Percentiles rank a stretch among this genome's conserved stretches.
These are phyloP conservation scores for Botrylloides violaceus DNA, from an alignment of 23 tunicate species.

Conservation along the genomic window DNA sequence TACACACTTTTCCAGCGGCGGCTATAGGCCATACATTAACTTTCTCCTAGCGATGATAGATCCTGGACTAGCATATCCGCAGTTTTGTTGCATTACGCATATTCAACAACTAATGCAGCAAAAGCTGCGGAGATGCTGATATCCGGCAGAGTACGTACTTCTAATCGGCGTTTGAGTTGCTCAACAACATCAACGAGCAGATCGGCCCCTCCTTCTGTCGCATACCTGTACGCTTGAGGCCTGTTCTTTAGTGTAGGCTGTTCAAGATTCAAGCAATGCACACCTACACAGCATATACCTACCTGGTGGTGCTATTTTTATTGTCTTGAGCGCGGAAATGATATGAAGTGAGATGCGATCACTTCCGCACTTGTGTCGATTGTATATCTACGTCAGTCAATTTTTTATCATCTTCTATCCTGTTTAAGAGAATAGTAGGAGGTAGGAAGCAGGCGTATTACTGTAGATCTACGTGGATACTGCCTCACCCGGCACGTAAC, in stretches of 20 bases:
- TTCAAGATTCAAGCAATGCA: neutral
- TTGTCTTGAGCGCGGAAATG: neutral
- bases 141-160: conserved; percentile 16
- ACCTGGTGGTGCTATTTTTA: neutral
- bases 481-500: no score
- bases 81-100: conserved; percentile 96
- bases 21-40: no score
- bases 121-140: conserved; percentile 96
- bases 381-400: neutral
- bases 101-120: conserved; percentile 83
- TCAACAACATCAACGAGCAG: no score
- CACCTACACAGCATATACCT: no score
- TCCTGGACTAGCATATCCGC: conserved; percentile 87
- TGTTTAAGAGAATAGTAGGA: conserved; percentile 15
- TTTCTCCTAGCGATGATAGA: conserved; percentile 23
- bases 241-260: no score
- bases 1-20: no score
- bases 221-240: no score
- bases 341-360: neutral
- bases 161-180: no score
- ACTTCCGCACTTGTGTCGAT: neutral
- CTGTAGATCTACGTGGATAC: neutral
- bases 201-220: no score
- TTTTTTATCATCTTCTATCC: neutral
- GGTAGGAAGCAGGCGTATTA: conserved; percentile 8